Base-by-base conservation (phyloP, 2,888 invertebrate species). In the Chorisops tibialis region DNA sequence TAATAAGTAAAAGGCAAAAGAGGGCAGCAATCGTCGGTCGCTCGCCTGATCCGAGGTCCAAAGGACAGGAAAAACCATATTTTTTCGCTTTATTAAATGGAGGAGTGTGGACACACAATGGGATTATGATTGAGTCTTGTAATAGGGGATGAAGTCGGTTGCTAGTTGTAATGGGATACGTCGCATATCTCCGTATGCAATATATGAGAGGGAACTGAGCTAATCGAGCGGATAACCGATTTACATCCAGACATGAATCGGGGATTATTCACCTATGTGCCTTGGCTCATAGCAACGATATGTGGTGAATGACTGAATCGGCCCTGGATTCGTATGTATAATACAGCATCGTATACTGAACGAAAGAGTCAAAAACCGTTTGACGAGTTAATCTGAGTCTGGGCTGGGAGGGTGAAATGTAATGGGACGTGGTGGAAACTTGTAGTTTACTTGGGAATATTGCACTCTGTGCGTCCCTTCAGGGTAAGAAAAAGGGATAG, bases 81-180 rank as follows among this genome's bases (percentile, higher is more conserved):
- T 63, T 67, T n/a, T 67, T 66, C 66, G 63, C 67, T 51, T 68
- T 66, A 66, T 67, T 67, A 67, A 66, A 67, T 64, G 66, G 64
- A 67, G 65, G 66, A 68, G 68, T 68, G 66, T 65, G 68, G 67
- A 67, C 68, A 67, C 67, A 70, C 69, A 70, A 70, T 69, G 63
- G 67, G 66, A 70, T 69, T 70, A 70, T 70, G 68, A 70, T 70
- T 70, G 68, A 70, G 69, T 69, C 66, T 67, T 69, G 70, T 70
- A 69, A 70, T 69, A 67, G 64, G 67, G 70, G 68, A 69, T 67
- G 67, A 69, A 62, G 65, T 64, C 64, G 62, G 64, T 64, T 63
- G 51, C 45, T 61, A 39, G 59, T 54, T 52, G 64, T 63, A 63
- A 65, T 64, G 59, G 63, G 63, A 64, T 62, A 63, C 48, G 47